These are phyloP conservation scores for Rhizomys pruinosus DNA, from an alignment of 2,113 vertebrate species.

Conservation along the genomic window DNA sequence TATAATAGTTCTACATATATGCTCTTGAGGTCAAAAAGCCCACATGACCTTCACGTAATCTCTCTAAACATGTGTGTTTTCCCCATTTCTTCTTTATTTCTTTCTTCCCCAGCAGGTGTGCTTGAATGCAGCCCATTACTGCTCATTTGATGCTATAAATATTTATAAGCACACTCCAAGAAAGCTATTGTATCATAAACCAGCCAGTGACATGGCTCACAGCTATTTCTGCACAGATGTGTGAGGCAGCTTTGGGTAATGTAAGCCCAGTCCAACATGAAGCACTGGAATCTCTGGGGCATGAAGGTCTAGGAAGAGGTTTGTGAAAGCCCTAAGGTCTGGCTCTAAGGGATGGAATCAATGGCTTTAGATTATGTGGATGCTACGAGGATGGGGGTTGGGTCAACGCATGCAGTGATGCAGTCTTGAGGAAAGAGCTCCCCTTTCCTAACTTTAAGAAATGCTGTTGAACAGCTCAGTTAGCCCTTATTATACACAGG, in stretches of 20 bases:
- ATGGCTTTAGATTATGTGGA: background rate
- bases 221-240: slow-evolving; percentile 15
- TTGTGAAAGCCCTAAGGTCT: background rate
- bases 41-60: slow-evolving; percentile 82
- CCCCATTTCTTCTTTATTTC: slow-evolving; percentile 78
- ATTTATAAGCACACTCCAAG: slow-evolving; percentile 80
- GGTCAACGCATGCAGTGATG: too few species aligned
- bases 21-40: slow-evolving; percentile 63
- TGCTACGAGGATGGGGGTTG: too few species aligned
- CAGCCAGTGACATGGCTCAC: background rate
- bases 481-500: background rate
- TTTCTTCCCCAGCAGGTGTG: slow-evolving; percentile 84
- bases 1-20: background rate
- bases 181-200: slow-evolving; percentile 67
- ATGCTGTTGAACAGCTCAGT: background rate
- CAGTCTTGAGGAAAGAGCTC: background rate
- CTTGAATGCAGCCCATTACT: slow-evolving; percentile 84
- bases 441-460: background rate
- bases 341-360: background rate
- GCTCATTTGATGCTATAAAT: slow-evolving; percentile 83
- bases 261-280: background rate
- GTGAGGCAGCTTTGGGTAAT: background rate
- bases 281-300: background rate
- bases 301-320: background rate
- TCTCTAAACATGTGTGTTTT: slow-evolving; percentile 79